Evolutionary conservation across 2,797 vertebrate species (phyloP).

Genomic region (Gallirallus australis): DNA sequence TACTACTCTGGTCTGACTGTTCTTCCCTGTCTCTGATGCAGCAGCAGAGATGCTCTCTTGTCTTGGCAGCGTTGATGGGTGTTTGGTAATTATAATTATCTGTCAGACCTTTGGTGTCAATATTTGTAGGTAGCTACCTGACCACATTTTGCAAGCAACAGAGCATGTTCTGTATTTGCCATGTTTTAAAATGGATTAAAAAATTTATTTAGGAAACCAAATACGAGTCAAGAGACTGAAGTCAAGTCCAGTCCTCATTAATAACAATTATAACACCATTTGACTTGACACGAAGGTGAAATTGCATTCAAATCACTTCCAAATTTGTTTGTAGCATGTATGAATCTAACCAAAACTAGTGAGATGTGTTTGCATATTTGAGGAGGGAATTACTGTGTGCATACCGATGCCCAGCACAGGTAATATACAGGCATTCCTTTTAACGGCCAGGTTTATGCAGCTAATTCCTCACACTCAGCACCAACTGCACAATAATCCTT

Average conservation of each 20-base stretch:
- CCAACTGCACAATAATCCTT: constrained; percentile 9
- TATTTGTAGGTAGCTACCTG: background rate
- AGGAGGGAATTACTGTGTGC: background rate
- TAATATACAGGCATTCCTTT: background rate
- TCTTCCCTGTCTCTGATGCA: background rate
- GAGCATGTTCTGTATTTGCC: background rate
- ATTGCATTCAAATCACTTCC: background rate
- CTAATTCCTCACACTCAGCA: constrained; percentile 47
- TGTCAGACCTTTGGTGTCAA: background rate
- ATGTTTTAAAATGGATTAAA: background rate
- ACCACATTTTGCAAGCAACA: background rate
- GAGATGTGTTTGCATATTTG: background rate
- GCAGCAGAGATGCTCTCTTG: background rate
- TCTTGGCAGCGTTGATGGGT: background rate
- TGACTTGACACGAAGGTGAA: constrained; percentile 9
- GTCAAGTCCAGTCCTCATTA: background rate
- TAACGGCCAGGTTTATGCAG: constrained; percentile 38
- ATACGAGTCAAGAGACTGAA: background rate
- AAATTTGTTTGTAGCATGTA: background rate
- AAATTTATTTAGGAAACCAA: background rate
- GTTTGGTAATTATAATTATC: background rate
- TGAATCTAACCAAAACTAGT: background rate
- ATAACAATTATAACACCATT: constrained; percentile 13
- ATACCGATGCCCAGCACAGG: background rate
- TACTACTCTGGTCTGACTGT: background rate